Conservation (phyloP, 2,888 invertebrate genomes). For the Chorisops tibialis region DNA sequence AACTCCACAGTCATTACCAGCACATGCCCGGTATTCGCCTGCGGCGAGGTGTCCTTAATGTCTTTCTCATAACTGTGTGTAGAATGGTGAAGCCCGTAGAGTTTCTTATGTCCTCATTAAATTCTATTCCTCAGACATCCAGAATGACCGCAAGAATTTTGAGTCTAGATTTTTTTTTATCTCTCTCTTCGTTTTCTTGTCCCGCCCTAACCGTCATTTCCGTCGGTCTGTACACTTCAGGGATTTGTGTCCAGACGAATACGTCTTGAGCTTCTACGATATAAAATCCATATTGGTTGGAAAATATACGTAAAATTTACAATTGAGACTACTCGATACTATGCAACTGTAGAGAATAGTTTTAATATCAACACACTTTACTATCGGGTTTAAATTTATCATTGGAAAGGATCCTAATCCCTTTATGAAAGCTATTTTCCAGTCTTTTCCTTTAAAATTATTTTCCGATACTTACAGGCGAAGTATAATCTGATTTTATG, state of each 20-base stretch:
- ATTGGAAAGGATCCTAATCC: too few relatives aligned
- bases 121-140: conserved; percentile 16
- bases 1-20: conserved; percentile 15
- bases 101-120: conserved; percentile 20
- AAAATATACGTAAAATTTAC: background rate
- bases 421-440: too few relatives aligned
- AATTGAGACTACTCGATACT: background rate
- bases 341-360: too few relatives aligned
- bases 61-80: conserved; percentile 15
- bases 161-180: background rate
- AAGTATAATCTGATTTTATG: too few relatives aligned
- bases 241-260: too few relatives aligned
- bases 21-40: conserved; percentile 5
- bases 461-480: too few relatives aligned
- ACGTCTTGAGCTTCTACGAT: background rate
- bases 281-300: background rate
- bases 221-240: too few relatives aligned
- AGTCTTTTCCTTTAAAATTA: too few relatives aligned
- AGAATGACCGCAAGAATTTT: conserved; percentile 18
- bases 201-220: too few relatives aligned
- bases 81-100: background rate
- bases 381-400: too few relatives aligned
- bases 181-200: too few relatives aligned
- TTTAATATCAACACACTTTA: too few relatives aligned
- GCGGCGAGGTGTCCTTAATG: conserved; percentile 12